Percentiles rank a stretch among this genome's conserved stretches.
Conservation (phyloP, 2,113 vertebrate genomes). For the Trematocara zebra region DNA sequence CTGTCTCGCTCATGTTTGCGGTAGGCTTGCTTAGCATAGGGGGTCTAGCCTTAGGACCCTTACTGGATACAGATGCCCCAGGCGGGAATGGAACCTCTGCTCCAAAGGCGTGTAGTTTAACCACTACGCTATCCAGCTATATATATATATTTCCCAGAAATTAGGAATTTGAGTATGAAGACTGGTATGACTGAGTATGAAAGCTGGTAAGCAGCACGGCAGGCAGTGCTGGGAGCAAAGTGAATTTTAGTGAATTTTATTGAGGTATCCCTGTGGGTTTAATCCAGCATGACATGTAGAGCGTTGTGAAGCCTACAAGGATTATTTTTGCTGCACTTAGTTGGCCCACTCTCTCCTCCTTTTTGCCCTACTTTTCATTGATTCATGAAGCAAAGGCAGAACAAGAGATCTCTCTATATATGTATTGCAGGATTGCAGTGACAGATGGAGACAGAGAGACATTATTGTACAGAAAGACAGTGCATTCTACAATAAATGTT, state of each 20-base stretch:
- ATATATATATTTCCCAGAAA: neutral
- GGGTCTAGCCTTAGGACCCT: no score
- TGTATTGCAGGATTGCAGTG: conserved; percentile 37
- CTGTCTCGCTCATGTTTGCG: no score
- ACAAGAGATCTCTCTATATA: conserved; percentile 15
- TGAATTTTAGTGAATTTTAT: conserved; percentile 32
- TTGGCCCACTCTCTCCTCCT: conserved; percentile 64
- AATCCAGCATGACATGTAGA: conserved; percentile 60
- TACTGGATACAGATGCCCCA: no score
- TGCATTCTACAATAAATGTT: neutral
- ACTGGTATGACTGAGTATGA: neutral
- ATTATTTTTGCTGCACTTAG: conserved; percentile 68
- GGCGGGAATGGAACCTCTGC: no score
- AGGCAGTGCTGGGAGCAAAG: conserved; percentile 4
- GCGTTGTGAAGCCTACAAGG: conserved; percentile 57
- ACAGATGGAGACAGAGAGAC: conserved; percentile 54
- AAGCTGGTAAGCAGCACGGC: neutral
- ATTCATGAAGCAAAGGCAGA: conserved; percentile 46
- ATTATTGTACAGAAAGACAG: conserved; percentile 4
- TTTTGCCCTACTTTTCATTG: conserved; percentile 71
- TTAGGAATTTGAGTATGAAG: neutral
- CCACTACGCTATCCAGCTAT: no score
- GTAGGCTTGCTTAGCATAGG: no score
- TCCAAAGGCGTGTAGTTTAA: no score
- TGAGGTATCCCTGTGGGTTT: conserved; percentile 53